phyloP scores from a whole-genome alignment of 1,140 invertebrate genomes.

The Leptestheria dahalacensis region DNA sequence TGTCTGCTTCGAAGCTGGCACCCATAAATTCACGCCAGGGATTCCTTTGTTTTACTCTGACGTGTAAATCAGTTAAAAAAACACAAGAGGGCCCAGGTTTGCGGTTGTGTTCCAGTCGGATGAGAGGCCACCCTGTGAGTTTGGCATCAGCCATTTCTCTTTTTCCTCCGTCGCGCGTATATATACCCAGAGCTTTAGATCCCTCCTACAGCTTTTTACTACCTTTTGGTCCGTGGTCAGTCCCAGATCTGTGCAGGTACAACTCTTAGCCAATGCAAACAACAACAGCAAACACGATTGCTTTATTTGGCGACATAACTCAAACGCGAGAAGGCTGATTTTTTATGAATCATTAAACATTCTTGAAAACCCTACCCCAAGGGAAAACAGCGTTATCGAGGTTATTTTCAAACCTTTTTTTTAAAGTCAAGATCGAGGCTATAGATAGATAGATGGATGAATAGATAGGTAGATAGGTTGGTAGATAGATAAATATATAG shows the following conservation, averaged over 20 bases:
- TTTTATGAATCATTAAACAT: too few relatives aligned
- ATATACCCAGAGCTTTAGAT: background rate
- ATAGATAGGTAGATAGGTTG: too few relatives aligned
- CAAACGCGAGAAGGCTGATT: too few relatives aligned
- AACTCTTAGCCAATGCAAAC: background rate
- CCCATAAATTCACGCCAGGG: background rate
- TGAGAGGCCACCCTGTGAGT: background rate
- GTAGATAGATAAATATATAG: too few relatives aligned
- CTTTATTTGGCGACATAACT: too few relatives aligned
- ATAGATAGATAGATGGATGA: too few relatives aligned
- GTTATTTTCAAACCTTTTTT: too few relatives aligned
- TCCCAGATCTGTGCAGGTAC: too few relatives aligned
- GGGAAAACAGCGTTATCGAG: too few relatives aligned
- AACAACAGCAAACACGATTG: background rate
- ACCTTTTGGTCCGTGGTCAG: background rate
- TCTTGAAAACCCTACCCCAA: too few relatives aligned
- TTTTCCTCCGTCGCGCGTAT: too few relatives aligned
- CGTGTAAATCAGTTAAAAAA: background rate
- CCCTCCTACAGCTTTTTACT: background rate
- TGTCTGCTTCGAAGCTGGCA: background rate
- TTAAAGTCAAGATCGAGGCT: too few relatives aligned
- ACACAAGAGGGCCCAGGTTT: background rate
- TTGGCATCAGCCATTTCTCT: background rate
- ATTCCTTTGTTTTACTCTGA: background rate
- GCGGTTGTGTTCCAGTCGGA: background rate